Percentiles rank a stretch among this genome's conserved stretches.
These are phyloP conservation scores for Pelecanoides urinatrix DNA, from an alignment of 2,113 vertebrate species.

Conservation along the genomic window DNA sequence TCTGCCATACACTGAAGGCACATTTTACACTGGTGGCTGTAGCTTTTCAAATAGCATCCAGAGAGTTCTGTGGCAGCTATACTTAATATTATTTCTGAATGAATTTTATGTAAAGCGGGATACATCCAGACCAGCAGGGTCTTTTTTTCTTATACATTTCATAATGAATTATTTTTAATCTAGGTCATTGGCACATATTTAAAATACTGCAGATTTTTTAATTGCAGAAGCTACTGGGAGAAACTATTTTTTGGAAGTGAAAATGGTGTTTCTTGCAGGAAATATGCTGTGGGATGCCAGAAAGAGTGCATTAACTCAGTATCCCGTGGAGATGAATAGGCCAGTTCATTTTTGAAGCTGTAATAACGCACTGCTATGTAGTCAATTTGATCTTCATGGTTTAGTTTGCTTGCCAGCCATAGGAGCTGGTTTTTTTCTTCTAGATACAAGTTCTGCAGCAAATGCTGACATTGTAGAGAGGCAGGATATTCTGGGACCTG, in stretches of 20 bases:
- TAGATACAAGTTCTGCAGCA: background rate
- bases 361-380: background rate
- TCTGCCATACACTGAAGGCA: accelerated
- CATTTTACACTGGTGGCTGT: background rate
- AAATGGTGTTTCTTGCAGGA: background rate
- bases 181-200: background rate
- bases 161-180: background rate
- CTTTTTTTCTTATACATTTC: background rate
- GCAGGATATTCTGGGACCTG: background rate
- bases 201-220: background rate
- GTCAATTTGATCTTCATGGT: background rate
- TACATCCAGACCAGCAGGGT: background rate
- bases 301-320: background rate
- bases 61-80: background rate
- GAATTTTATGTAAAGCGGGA: background rate
- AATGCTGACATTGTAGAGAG: background rate
- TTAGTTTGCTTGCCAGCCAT: background rate
- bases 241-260: background rate
- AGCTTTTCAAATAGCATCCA: background rate
- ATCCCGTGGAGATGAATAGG: background rate
- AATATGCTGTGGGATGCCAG: background rate
- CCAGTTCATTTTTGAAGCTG: background rate
- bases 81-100: background rate
- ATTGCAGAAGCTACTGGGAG: background rate
- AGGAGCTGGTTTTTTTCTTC: background rate